These are phyloP conservation scores for Drosophila helvetica DNA, from an alignment of 2,888 invertebrate species.

Conservation along the genomic window DNA sequence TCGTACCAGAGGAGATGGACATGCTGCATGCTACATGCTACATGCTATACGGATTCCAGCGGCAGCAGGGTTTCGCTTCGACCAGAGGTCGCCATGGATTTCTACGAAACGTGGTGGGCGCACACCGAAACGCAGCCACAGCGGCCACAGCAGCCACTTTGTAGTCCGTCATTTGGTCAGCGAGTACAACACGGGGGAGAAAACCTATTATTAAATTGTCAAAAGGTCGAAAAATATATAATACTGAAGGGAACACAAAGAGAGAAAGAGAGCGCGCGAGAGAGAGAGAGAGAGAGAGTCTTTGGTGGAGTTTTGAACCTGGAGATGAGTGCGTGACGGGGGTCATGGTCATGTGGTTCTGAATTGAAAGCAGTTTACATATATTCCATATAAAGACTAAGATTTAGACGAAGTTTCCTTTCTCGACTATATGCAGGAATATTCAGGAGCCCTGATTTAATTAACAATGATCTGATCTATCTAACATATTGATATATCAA, in stretches of 20 bases:
- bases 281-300: constrained; percentile 16
- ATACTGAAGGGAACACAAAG: constrained; percentile 13
- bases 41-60: constrained; percentile 1
- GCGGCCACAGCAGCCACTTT: constrained; percentile 17
- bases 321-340: constrained; percentile 29
- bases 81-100: constrained; percentile 48
- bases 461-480: no score
- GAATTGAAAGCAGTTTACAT: background rate
- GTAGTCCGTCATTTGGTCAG: constrained; percentile 75
- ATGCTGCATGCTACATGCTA: constrained; percentile 12
- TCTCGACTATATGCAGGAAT: no score
- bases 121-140: constrained; percentile 32
- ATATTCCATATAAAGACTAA: background rate
- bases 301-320: background rate
- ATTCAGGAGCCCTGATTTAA: no score
- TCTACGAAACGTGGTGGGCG: constrained; percentile 77
- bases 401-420: no score
- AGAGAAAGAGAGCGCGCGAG: constrained; percentile 18
- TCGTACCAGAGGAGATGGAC: constrained; percentile 23
- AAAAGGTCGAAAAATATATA: constrained; percentile 80
- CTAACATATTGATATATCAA: no score
- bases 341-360: background rate
- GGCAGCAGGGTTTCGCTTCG: background rate
- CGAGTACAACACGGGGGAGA: constrained; percentile 48
- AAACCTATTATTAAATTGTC: constrained; percentile 84